Evolutionary conservation across 2,888 invertebrate genomes (phyloP), one percentile per base, ranked within the genome.

Genomic region (Acrocera orbiculus): DNA sequence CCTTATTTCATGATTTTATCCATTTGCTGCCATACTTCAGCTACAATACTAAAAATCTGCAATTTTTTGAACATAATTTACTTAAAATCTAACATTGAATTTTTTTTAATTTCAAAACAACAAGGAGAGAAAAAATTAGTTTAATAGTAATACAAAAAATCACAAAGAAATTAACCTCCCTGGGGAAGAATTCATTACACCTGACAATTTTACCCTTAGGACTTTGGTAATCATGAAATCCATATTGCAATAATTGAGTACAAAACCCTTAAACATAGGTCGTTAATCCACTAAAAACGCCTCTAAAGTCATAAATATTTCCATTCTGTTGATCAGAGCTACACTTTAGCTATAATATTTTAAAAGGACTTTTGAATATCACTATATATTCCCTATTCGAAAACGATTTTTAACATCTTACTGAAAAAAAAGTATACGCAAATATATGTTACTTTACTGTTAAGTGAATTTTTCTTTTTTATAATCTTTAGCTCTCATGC

Each of bases 241-340:
- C 19, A n/a, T n/a, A n/a, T 33, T 14, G 19, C 24, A 19, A 30
- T 33, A 25, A 23, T 26, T 20, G 27, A 19, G 22, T 17, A 28
- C n/a, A 11, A 16, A 25, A 20, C 32, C 17, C 20, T 34, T 30
- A 30, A 4, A 29, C 7, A 8, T 24, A 14, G 16, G 25, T 27
- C 24, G 33, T 35, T 36, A 39, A 36, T 39, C 32, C 24, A 25
- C 27, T 26, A n/a, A 23, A 33, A 39, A 35, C 36, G 32, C 36
- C 33, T 39, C 35, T 23, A 20, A 33, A 36, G 30, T 36, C 36
- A 34, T 39, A 39, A 39, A 39, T 36, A 39, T 39, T 39, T 39
- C 38, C 38, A 33, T 39, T 27, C 35, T 39, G 38, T 38, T 38
- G 35, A 35, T 38, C 35, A 35, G 30, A 33, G 32, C 31, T 27